These are phyloP conservation scores for Heterotilapia buettikoferi DNA, from an alignment of 2,113 vertebrate genomes.

Conservation along the genomic window DNA sequence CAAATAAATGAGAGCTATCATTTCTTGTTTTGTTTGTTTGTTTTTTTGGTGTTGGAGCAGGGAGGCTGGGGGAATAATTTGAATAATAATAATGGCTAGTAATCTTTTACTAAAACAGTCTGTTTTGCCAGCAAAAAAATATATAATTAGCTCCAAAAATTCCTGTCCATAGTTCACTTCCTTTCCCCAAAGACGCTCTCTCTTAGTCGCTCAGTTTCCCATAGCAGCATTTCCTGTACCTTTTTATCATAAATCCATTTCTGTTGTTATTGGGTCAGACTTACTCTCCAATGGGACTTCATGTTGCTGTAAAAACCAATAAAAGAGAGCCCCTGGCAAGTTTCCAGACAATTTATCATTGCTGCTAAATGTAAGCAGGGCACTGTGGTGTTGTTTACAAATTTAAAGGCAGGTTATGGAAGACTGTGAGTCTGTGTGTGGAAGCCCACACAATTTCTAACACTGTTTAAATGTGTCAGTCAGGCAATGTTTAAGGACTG, in stretches of 20 bases:
- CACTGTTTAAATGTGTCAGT: neutral
- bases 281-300: slow-evolving; percentile 37
- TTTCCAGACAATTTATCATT: slow-evolving; percentile 52
- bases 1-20: neutral
- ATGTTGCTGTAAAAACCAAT: slow-evolving; percentile 55
- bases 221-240: neutral
- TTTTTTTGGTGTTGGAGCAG: neutral
- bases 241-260: slow-evolving; percentile 63
- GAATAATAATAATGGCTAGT: neutral
- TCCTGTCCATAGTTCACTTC: neutral
- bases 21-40: neutral
- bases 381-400: slow-evolving; percentile 15
- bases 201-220: neutral
- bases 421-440: neutral
- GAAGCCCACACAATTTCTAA: neutral
- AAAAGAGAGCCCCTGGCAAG: slow-evolving; percentile 43
- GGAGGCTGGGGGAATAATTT: neutral
- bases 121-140: neutral
- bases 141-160: neutral
- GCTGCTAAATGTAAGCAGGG: slow-evolving; percentile 37
- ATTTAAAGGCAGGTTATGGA: slow-evolving; percentile 16
- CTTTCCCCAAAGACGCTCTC: neutral
- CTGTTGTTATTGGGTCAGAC: slow-evolving; percentile 41
- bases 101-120: neutral
- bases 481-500: neutral